Evolutionary conservation across 2,113 vertebrate genomes (phyloP).

Genomic region (Actinemys pallida): DNA sequence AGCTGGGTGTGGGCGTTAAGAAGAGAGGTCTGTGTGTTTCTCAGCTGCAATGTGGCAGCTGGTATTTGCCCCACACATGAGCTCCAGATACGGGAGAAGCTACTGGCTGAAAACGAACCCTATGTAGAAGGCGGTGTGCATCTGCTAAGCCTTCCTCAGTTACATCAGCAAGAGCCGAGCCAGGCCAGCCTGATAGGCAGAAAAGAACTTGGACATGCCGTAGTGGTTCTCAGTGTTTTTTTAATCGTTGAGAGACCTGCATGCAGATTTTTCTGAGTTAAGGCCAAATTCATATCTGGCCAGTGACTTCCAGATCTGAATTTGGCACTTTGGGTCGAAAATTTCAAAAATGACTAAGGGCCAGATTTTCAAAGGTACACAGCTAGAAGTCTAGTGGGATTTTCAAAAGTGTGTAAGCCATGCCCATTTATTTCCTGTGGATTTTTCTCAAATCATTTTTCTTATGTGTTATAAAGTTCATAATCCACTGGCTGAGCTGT

Average conservation of each 20-base stretch:
- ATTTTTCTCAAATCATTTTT: neutral
- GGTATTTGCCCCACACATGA: neutral
- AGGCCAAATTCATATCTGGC: neutral
- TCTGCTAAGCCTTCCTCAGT: neutral
- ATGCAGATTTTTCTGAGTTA: neutral
- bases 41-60: neutral
- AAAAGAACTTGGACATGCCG: neutral
- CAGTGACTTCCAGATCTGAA: neutral
- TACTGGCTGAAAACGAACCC: neutral
- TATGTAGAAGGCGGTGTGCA: neutral
- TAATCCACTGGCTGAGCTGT: neutral
- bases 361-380: slow-evolving; percentile 25
- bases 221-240: neutral
- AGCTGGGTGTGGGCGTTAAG: neutral
- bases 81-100: neutral
- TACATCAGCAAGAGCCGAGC: neutral
- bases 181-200: neutral
- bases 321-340: neutral
- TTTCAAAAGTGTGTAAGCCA: neutral
- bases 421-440: slow-evolving; percentile 23
- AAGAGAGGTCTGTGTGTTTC: neutral
- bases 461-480: neutral
- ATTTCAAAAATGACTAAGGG: neutral
- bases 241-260: neutral
- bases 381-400: slow-evolving; percentile 11